Conservation (phyloP, 2,888 invertebrate genomes). For the Tribolium freemani region DNA sequence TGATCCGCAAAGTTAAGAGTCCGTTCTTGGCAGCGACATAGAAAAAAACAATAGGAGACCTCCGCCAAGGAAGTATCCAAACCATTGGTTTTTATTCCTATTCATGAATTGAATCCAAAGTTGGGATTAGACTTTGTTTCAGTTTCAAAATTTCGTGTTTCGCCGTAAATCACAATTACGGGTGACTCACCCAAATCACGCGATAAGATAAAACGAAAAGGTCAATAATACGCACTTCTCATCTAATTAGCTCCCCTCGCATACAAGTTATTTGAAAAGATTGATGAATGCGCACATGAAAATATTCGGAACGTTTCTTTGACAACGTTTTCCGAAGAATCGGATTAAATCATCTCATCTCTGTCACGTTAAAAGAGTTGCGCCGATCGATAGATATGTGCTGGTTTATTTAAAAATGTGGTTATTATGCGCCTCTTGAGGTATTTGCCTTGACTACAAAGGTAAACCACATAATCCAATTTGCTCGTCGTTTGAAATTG, state of each 20-base stretch:
- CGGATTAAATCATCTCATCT: constrained; percentile 46
- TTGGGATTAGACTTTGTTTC: constrained; percentile 47
- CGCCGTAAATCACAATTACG: constrained; percentile 55
- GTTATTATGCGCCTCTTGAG: constrained; percentile 47
- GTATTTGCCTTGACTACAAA: constrained; percentile 50
- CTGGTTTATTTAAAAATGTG: constrained; percentile 50
- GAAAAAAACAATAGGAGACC: constrained; percentile 60
- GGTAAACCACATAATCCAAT: constrained; percentile 55
- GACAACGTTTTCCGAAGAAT: too few species aligned
- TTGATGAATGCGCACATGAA: constrained; percentile 31
- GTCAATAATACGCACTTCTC: neutral
- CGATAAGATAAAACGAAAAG: constrained; percentile 6
- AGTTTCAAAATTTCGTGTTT: constrained; percentile 30
- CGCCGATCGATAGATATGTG: constrained; percentile 49
- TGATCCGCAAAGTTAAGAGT: constrained; percentile 64
- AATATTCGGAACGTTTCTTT: constrained; percentile 21
- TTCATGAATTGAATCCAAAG: constrained; percentile 64
- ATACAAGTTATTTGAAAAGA: neutral
- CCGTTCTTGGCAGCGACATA: constrained; percentile 56
- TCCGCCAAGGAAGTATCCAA: constrained; percentile 62
- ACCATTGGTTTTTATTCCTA: constrained; percentile 67
- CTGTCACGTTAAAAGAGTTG: constrained; percentile 44
- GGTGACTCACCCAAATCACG: constrained; percentile 41
- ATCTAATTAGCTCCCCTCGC: neutral
- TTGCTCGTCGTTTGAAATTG: constrained; percentile 55